These are phyloP conservation scores for Thaumetopoea pityocampa DNA, from an alignment of 1,140 invertebrate genomes.

Conservation along the genomic window DNA sequence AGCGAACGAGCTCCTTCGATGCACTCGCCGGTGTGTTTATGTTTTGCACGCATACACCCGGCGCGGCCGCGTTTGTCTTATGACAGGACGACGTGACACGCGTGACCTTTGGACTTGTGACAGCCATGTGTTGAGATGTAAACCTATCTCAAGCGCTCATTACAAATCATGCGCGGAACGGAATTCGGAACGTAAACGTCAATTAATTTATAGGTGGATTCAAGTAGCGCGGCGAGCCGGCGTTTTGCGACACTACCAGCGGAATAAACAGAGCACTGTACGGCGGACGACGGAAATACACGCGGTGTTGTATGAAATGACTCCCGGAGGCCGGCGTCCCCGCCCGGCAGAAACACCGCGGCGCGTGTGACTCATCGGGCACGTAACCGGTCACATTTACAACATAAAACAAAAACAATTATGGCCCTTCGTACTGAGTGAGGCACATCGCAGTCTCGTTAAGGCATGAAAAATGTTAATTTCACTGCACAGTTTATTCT, in stretches of 20 bases:
- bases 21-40: conserved; percentile 62
- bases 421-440: conserved; percentile 7
- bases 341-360: conserved; percentile 24
- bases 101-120: conserved; percentile 37
- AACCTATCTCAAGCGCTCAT: not conserved
- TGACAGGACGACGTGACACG: conserved; percentile 37
- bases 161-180: not conserved
- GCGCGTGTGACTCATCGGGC: conserved; percentile 42
- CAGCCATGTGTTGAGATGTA: conserved; percentile 13
- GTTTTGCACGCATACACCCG: conserved; percentile 44
- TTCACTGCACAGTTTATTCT: conserved; percentile 29
- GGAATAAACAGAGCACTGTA: too few species aligned
- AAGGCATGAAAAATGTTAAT: conserved; percentile 24
- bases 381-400: conserved; percentile 22
- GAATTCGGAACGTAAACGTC: too few species aligned
- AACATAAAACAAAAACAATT: conserved; percentile 23
- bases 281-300: conserved; percentile 5
- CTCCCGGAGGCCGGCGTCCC: conserved; percentile 8
- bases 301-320: conserved; percentile 16
- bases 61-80: conserved; percentile 30
- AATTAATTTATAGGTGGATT: too few species aligned
- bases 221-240: conserved; percentile 21
- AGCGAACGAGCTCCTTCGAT: conserved; percentile 54
- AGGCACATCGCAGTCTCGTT: conserved; percentile 27
- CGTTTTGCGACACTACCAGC: too few species aligned